Evolutionary conservation across 1,140 invertebrate genomes (phyloP), one percentile per base, ranked within the genome.

Genomic region (Aradophagus sp.): DNA sequence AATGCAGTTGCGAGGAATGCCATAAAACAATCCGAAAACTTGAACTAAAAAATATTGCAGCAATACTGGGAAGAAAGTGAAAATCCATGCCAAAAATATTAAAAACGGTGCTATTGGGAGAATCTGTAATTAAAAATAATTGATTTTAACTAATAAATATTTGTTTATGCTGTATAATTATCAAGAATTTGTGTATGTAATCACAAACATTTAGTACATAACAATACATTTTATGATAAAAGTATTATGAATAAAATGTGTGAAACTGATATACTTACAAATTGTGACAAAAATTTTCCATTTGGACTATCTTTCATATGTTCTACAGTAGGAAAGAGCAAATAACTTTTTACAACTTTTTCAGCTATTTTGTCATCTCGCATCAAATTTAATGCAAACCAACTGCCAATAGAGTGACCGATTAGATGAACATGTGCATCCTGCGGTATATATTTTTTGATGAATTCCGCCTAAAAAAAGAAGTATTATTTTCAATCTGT

Each of bases 261-360:
- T n/a, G n/a, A n/a, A n/a, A n/a, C n/a, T n/a, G n/a, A n/a, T n/a
- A n/a, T n/a, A 16, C 2, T 39, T 61, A 41, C 38, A 74, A 48
- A 31, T 27, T 56, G 86, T 23, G 83, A 88, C 1, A 90, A 63
- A 77, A 89, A 89, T 69, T 85, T 83, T 20, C 94, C 95, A 78
- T 92, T 92, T 5, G 87, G 89, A 14, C 89, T 91, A 11, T 88
- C 84, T 7, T 89, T 88, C 89, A 97, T 93, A 36, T 89, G 78
- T 81, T 96, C 93, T 7, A 97, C 86, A 0, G 94, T 93, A 3
- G 95, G 95, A 84, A 95, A 96, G 0, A 96, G 75, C 34, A 96
- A 80, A 78, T 91, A 95, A 76, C 85, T 86, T 71, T 89, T 88
- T 5, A 78, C 76, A 20, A 91, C 75, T 67, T 80, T 84, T 7